Conservation (phyloP, 2,113 vertebrate species). For the Elephantulus edwardii region DNA sequence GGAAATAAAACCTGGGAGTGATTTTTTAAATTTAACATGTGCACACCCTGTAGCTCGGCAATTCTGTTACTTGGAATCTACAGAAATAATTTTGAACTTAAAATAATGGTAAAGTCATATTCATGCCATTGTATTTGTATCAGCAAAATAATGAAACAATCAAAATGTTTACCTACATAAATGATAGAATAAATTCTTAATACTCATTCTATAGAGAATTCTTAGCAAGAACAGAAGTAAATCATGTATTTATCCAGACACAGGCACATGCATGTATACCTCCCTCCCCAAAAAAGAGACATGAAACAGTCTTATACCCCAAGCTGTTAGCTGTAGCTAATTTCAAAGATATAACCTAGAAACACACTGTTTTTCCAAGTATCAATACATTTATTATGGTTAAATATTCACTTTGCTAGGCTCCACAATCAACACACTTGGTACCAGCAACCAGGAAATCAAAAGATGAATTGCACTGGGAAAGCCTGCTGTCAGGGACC, state of each 20-base stretch:
- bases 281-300: not conserved
- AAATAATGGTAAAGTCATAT: slow-evolving; percentile 24
- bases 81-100: slow-evolving; percentile 31
- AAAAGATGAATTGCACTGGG: too few species aligned
- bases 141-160: slow-evolving; percentile 18
- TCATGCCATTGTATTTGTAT: slow-evolving; percentile 25
- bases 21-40: slow-evolving; percentile 13
- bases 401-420: too few species aligned
- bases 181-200: slow-evolving; percentile 8
- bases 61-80: slow-evolving; percentile 34
- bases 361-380: too few species aligned
- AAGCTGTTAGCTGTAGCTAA: not conserved
- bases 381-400: too few species aligned
- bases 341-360: too few species aligned
- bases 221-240: not conserved
- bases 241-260: too few species aligned
- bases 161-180: slow-evolving; percentile 35
- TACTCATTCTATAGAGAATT: not conserved
- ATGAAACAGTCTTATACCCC: not conserved
- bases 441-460: too few species aligned
- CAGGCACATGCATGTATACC: not conserved
- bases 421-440: too few species aligned
- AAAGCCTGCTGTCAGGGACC: too few species aligned
- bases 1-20: not conserved
- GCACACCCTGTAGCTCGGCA: not conserved